These are phyloP conservation scores for Drosophila pseudotakahashii DNA, from an alignment of 2,888 invertebrate species.

Conservation along the genomic window DNA sequence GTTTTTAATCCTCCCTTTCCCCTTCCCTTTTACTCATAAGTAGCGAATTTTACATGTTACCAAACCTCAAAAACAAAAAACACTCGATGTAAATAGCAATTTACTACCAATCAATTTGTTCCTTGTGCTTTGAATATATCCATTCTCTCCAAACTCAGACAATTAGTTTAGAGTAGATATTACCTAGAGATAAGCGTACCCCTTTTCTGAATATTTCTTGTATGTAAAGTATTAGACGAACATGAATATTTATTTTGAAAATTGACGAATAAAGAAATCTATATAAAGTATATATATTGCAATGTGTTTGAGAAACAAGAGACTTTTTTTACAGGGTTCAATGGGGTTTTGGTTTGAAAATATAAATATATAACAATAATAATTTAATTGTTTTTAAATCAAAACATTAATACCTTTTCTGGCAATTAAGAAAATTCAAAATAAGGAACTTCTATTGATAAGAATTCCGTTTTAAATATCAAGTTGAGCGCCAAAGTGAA, in stretches of 20 bases:
- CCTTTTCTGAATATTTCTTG: conserved; percentile 21
- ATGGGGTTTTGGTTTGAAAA: too few species aligned
- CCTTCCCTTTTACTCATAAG: conserved; percentile 28
- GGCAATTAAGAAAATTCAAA: too few species aligned
- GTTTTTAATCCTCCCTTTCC: conserved; percentile 13
- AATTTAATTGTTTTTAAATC: too few species aligned
- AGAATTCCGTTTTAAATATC: background rate
- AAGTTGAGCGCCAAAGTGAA: background rate
- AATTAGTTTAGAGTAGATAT: conserved; percentile 19
- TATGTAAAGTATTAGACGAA: conserved; percentile 45
- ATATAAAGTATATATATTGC: conserved; percentile 3
- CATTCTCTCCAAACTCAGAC: conserved; percentile 37
- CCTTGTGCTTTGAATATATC: conserved; percentile 48
- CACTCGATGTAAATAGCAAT: conserved; percentile 32
- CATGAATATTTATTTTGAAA: conserved; percentile 44
- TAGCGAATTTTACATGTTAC: conserved; percentile 41
- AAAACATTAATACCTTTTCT: too few species aligned
- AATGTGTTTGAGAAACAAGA: too few species aligned
- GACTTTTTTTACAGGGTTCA: background rate
- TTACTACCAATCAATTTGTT: conserved; percentile 41
- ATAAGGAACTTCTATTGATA: background rate
- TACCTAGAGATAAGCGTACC: conserved; percentile 26
- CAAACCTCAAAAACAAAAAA: conserved; percentile 17
- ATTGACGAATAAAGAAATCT: conserved; percentile 32
- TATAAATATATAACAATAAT: too few species aligned